Base-by-base conservation (phyloP, 2,888 invertebrate species). In the Lepetodrilus schrolli region DNA sequence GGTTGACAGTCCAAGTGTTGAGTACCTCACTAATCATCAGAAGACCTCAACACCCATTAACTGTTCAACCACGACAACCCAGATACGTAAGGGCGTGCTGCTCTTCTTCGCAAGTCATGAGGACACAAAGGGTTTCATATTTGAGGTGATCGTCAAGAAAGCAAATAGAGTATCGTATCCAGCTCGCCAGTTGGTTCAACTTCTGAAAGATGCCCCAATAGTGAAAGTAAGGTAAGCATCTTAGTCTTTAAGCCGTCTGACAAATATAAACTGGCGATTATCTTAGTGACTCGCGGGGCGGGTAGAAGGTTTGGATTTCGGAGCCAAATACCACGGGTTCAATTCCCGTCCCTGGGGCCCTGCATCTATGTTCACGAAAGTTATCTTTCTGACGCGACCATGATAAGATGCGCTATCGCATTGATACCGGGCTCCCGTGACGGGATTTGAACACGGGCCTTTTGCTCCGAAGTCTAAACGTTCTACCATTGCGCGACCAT, bases 151-250 rank as follows among this genome's bases (percentile, higher is more conserved):
- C 8, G 72, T 72, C n/a, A 47, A 37, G 10, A 48, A 48, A 34
- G 47, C 20, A 21, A 20, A 4, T 4, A 37, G 72, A n/a, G 20
- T 36, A 7, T 48, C 65, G 20, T 43, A 47, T 17, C 34, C 34
- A 13, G 38, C 66, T 20, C 17, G 47, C 5, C 72, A 72, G 13
- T 7, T 48, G 17, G 26, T 72, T 17, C 72, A 72, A 23, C 21
- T 72, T 10, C 17, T 48, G 1, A 37, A 36, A 10, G 66, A 34
- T n/a, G 72, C 72, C 13, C 72, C 72, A 17, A 30, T 68, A 10
- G 17, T 68, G 26, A 68, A 68, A 23, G 23, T 68, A 5, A 68
- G 23, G 68, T 68, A 68, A 43, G 47, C n/a, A n/a, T 65, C 2
- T 7, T 4, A 2, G 21, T 8, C 2, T 51, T 7, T 2, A 47